A percentile compares a stretch with the other conserved stretches of the same genome.
These are phyloP conservation scores for Caretta caretta DNA, from an alignment of 2,113 vertebrate species.

Conservation along the genomic window DNA sequence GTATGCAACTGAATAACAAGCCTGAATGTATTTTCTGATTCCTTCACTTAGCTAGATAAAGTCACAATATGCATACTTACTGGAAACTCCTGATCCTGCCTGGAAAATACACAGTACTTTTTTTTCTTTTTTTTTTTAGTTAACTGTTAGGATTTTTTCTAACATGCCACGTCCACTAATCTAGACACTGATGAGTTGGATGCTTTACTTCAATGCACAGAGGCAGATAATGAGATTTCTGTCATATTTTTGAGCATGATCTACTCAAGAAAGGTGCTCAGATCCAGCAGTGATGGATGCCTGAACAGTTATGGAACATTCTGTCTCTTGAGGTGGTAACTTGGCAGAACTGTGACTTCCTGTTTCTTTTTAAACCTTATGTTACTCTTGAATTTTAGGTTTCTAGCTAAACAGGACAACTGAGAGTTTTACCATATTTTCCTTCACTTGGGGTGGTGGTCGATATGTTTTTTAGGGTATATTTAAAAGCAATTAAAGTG, in stretches of 20 bases:
- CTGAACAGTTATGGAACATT: neutral
- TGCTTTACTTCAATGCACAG: neutral
- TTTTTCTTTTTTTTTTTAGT: neutral
- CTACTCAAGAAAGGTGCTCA: neutral
- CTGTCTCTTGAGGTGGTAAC: neutral
- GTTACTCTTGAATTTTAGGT: slow-evolving; percentile 18
- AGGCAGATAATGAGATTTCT: neutral
- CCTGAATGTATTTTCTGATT: neutral
- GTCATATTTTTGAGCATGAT: neutral
- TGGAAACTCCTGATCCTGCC: neutral
- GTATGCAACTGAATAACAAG: neutral
- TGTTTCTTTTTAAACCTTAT: neutral
- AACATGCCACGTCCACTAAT: neutral
- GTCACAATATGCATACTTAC: neutral
- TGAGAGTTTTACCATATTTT: neutral
- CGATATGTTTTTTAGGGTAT: neutral
- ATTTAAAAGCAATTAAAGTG: neutral
- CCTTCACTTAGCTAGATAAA: neutral
- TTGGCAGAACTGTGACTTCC: neutral
- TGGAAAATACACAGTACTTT: neutral
- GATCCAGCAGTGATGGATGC: neutral
- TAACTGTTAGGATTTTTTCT: neutral
- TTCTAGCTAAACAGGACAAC: neutral
- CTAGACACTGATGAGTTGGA: neutral
- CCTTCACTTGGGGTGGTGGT: neutral